These are phyloP conservation scores for Calidris pygmaea DNA, from an alignment of 2,113 vertebrate genomes.

Conservation along the genomic window DNA sequence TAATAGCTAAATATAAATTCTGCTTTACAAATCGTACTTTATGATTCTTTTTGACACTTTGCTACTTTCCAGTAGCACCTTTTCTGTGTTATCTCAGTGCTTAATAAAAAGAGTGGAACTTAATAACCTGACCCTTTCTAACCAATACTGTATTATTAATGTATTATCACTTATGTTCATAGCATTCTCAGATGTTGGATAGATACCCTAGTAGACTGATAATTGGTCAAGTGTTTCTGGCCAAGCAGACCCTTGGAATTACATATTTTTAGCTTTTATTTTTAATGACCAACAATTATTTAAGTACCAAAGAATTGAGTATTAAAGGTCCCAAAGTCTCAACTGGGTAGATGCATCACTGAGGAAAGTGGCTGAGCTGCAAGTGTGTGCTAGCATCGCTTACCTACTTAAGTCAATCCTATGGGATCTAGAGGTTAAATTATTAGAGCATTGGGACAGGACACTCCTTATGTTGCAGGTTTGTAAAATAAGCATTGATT, in stretches of 20 bases:
- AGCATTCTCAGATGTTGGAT: neutral
- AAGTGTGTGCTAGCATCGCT: neutral
- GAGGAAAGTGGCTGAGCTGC: neutral
- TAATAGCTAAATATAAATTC: neutral
- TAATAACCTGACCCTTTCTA: neutral
- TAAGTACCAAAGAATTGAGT: neutral
- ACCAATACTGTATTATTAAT: neutral
- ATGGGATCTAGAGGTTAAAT: neutral
- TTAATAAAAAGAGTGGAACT: neutral
- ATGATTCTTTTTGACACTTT: neutral
- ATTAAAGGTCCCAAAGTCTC: neutral
- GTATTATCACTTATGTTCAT: neutral
- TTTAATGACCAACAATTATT: neutral
- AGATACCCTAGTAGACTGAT: neutral
- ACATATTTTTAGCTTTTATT: neutral
- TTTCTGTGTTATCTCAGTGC: neutral
- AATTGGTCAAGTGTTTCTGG: neutral
- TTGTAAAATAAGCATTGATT: neutral
- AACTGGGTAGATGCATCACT: neutral
- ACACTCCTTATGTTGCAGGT: neutral
- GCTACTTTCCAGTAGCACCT: neutral
- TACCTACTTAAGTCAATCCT: neutral
- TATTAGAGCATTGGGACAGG: neutral
- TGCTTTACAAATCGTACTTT: neutral
- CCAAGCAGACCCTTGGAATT: neutral